Evolutionary conservation across 2,888 invertebrate species (phyloP), one percentile per base, ranked within the genome.

Genomic region (Tromatobia lineatoria): DNA sequence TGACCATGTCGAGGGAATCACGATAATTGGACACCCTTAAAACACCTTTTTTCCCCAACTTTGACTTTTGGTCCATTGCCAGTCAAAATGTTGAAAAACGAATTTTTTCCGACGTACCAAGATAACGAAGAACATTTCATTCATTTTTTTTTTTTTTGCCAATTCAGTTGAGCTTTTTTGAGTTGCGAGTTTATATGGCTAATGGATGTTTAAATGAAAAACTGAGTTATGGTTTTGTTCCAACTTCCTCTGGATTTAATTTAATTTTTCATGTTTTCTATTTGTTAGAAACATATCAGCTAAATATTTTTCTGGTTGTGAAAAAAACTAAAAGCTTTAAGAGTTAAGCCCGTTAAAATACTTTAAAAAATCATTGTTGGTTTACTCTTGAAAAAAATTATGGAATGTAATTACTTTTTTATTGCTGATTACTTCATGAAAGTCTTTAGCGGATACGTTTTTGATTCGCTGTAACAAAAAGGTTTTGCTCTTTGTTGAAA

Each of bases 1-100:
- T 92, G 90, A 91, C 86, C 45, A n/a, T 34, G 67, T 23, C 50
- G 10, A 80, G 25, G 20, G 73, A 29, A 61, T 80, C 70, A 13
- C 83, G 76, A 80, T 76, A 20, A 73, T 80, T 80, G 73, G 82
- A 79, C 79, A 57, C 23, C 38, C 47, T 47, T 47, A 25, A 67
- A 25, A 25, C 25, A 45, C 15, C n/a, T 8, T 4, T 34, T 52
- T 10, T 2, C 11, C 20, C 18, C 54, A 15, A 64, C 8, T 66
- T n/a, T 18, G 18, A 50, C n/a, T 54, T 42, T 20, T 3, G 38
- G 10, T 20, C 18, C 20, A 20, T 38, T 11, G 64, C 38, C 20
- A n/a, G 11, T 38, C 64, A 20, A 64, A 25, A 29, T 29, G n/a
- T 18, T 50, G n/a, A 15, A 1, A 57, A 57, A 23, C 57, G 57